These are phyloP conservation scores for Aphrocallistes beatrix DNA, from an alignment of 37 sponge, comb jelly and placozoan species.

Conservation along the genomic window DNA sequence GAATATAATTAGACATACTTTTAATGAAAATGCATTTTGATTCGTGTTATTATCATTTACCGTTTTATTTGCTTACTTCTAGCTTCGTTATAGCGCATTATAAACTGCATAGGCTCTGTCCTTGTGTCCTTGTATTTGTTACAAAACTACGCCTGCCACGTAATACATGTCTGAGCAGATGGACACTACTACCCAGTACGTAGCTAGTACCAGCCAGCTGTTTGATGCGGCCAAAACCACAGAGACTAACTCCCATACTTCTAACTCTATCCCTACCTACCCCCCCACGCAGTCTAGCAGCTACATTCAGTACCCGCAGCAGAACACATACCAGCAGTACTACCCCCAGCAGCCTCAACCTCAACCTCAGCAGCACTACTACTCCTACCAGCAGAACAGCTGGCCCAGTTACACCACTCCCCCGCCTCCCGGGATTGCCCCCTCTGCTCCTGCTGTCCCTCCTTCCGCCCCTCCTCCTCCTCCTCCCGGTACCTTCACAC, in stretches of 20 bases:
- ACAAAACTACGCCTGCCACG: too few relatives aligned
- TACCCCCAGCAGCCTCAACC: background rate
- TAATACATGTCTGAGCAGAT: constrained; percentile 20
- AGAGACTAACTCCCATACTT: background rate
- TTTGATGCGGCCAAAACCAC: background rate
- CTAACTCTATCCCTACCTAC: constrained; percentile 18
- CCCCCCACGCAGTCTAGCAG: background rate
- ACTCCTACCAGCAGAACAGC: background rate
- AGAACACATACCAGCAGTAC: background rate
- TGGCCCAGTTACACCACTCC: background rate
- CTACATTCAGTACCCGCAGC: background rate
- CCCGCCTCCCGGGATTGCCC: background rate
- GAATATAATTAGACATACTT: too few relatives aligned
- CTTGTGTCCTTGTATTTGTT: too few relatives aligned
- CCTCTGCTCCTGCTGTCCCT: background rate
- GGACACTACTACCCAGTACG: background rate
- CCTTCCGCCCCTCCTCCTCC: background rate
- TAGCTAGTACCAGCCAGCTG: background rate
- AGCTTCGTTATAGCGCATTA: too few relatives aligned
- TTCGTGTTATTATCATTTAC: too few relatives aligned
- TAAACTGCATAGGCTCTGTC: too few relatives aligned
- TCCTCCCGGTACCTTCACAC: background rate
- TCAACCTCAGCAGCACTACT: background rate
- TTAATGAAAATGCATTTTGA: too few relatives aligned
- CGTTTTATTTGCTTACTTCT: too few relatives aligned